phyloP scores from a whole-genome alignment of 2,888 invertebrate genomes.

The Drosophila helvetica region DNA sequence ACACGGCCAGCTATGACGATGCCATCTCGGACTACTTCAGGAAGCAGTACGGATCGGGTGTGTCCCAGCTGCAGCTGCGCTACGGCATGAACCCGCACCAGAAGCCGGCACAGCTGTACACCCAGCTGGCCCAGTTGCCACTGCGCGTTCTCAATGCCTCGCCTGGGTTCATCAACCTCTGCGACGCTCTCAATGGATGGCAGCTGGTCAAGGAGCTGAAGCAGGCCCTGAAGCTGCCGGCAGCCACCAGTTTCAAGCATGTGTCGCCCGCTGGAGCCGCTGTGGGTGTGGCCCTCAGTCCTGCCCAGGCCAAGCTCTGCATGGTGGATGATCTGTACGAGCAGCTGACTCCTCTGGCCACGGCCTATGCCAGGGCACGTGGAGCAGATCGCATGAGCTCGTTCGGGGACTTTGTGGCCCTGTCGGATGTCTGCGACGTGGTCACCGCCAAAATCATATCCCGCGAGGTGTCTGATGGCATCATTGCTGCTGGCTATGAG shows the following conservation, averaged over 20 bases:
- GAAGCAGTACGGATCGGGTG: slow-evolving; percentile 91
- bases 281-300: slow-evolving; percentile 91
- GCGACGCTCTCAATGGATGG: slow-evolving; percentile 98
- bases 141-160: slow-evolving; percentile 95
- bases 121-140: slow-evolving; percentile 91
- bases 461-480: slow-evolving; percentile 98
- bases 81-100: slow-evolving; percentile 99
- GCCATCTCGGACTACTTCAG: slow-evolving; percentile 98
- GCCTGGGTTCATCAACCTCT: slow-evolving; percentile 98
- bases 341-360: slow-evolving; percentile 91
- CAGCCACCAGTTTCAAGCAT: slow-evolving; percentile 98
- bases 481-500: slow-evolving; percentile 96
- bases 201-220: slow-evolving; percentile 96
- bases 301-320: slow-evolving; percentile 93
- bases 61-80: slow-evolving; percentile 92
- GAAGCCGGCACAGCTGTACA: slow-evolving; percentile 96
- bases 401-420: slow-evolving; percentile 98
- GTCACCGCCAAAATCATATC: slow-evolving; percentile 96
- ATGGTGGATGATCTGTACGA: slow-evolving; percentile 94
- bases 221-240: slow-evolving; percentile 91
- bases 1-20: slow-evolving; percentile 96
- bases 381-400: slow-evolving; percentile 99
- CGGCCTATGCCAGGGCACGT: slow-evolving; percentile 97
- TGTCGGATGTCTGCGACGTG: slow-evolving; percentile 96
- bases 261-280: slow-evolving; percentile 99